Percentiles rank a stretch among this genome's conserved stretches.
Evolutionary conservation across 2,888 invertebrate genomes (phyloP).

Genomic region (Meghimatium bilineatum): DNA sequence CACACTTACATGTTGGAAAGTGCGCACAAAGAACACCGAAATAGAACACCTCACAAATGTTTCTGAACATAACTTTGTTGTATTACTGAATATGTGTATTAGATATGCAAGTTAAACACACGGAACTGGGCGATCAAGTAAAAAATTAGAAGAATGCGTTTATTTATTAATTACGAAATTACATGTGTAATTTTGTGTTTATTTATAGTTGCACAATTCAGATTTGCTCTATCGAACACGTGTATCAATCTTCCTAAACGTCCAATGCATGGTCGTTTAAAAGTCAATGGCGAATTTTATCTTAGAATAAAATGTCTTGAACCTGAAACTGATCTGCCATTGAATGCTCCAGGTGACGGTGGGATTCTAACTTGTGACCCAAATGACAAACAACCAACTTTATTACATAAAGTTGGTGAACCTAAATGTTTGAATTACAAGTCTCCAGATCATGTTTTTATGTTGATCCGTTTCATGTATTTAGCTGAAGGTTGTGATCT

Average conservation of each 20-base stretch:
- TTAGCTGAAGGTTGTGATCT: neutral
- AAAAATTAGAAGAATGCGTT: neutral
- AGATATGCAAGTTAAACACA: too few species aligned
- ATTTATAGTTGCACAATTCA: neutral
- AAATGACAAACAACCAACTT: neutral
- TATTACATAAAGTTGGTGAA: neutral
- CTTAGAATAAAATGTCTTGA: neutral
- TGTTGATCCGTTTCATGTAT: neutral
- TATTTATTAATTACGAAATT: too few species aligned
- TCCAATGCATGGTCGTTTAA: neutral
- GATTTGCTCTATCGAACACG: neutral
- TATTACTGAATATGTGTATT: neutral
- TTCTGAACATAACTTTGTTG: neutral
- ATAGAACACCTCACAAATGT: neutral
- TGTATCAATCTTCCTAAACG: neutral
- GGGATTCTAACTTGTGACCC: conserved; percentile 18
- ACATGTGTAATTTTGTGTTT: neutral
- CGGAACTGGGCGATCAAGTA: too few species aligned
- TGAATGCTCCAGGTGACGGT: conserved; percentile 20
- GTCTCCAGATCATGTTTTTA: neutral
- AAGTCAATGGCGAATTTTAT: neutral
- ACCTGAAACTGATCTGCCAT: neutral
- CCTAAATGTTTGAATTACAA: conserved; percentile 4
- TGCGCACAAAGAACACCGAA: neutral
- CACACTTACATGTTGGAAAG: neutral